Evolutionary conservation across 2,113 vertebrate species (phyloP).

Genomic region (Anas platyrhynchos): DNA sequence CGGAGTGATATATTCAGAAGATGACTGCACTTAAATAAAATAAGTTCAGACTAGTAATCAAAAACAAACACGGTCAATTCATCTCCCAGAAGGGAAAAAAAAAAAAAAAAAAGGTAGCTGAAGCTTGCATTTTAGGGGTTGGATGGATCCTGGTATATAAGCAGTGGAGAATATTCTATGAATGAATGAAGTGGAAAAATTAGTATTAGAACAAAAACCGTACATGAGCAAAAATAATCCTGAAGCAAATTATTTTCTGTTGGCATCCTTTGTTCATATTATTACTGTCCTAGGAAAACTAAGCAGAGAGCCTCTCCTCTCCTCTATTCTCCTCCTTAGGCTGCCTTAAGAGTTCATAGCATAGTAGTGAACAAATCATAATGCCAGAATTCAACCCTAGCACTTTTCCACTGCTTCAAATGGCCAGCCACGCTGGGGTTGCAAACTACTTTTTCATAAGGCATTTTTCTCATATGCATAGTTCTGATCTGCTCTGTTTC

Average conservation of each 20-base stretch:
- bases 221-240: neutral
- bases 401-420: neutral
- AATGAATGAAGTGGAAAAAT: neutral
- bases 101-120: neutral
- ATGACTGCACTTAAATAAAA: conserved; percentile 50
- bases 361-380: neutral
- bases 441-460: neutral
- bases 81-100: neutral
- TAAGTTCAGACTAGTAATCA: conserved; percentile 62
- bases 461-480: neutral
- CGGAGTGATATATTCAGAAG: conserved; percentile 36
- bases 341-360: neutral
- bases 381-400: neutral
- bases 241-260: neutral
- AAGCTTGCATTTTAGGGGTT: neutral
- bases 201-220: neutral
- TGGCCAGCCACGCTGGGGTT: neutral
- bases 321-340: neutral
- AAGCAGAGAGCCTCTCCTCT: neutral
- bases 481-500: neutral
- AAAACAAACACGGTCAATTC: conserved; percentile 44
- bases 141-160: neutral
- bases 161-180: neutral
- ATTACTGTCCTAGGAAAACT: neutral
- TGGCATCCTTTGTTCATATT: neutral